Evolutionary conservation across 23 tunicate species (phyloP).

Genomic region (Diplosoma virens): DNA sequence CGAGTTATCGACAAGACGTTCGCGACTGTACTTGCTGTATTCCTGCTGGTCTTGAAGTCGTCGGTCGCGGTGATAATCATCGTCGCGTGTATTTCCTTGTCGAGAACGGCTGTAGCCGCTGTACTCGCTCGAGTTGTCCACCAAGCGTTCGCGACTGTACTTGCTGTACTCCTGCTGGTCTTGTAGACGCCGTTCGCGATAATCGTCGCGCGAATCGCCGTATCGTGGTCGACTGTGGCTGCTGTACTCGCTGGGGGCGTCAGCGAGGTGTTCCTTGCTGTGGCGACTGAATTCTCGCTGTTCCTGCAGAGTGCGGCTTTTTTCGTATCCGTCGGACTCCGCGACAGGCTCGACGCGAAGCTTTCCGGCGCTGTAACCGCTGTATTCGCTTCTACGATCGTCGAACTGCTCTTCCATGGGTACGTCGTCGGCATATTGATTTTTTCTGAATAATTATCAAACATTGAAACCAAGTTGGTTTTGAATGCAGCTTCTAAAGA

Average conservation of each 20-base stretch:
- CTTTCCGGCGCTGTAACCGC: constrained; percentile 10
- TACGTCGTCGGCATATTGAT: too few relatives aligned
- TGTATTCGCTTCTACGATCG: constrained; percentile 20
- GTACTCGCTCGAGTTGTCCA: not conserved
- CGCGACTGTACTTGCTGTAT: constrained; percentile 13
- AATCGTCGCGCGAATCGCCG: not conserved
- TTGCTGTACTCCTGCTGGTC: not conserved
- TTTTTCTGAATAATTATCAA: too few relatives aligned
- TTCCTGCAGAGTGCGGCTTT: not conserved
- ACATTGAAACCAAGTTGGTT: too few relatives aligned
- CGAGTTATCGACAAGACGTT: too few relatives aligned
- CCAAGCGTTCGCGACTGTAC: constrained; percentile 7
- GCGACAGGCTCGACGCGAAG: not conserved
- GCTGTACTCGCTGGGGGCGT: not conserved
- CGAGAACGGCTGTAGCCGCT: too few relatives aligned
- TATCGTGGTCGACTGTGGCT: not conserved
- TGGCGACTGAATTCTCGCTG: constrained; percentile 1
- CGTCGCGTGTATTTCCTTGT: too few relatives aligned
- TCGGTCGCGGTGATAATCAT: constrained; percentile 2
- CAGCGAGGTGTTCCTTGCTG: constrained; percentile 6
- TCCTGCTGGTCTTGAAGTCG: constrained; percentile 6
- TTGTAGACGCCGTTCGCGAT: not conserved
- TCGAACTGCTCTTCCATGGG: too few relatives aligned
- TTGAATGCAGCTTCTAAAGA: too few relatives aligned
- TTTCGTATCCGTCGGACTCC: not conserved